Conservation (phyloP, 2,888 invertebrate species). For the Rhogogaster chlorosoma region DNA sequence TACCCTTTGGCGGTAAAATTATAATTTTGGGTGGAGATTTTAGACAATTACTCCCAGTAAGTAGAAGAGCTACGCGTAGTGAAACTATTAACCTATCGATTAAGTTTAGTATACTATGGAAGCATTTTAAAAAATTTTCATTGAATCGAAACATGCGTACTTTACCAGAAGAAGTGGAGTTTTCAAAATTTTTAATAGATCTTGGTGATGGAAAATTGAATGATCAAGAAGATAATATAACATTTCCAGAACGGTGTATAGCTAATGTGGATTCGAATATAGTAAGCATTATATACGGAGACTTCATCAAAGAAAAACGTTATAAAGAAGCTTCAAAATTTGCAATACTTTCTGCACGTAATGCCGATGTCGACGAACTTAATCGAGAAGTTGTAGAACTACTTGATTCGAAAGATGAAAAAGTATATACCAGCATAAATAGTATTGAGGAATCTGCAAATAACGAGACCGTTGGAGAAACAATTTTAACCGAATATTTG, state of each 20-base stretch:
- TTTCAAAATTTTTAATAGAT: slow-evolving; percentile 44
- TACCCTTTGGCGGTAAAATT: background rate
- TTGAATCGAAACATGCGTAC: slow-evolving; percentile 47
- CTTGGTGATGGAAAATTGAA: slow-evolving; percentile 39
- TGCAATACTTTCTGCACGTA: slow-evolving; percentile 48
- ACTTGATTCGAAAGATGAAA: slow-evolving; percentile 6
- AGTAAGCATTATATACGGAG: background rate
- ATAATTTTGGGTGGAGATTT: background rate
- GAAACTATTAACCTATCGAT: slow-evolving; percentile 30
- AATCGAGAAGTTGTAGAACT: slow-evolving; percentile 40
- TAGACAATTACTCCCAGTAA: slow-evolving; percentile 34
- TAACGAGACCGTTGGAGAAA: slow-evolving; percentile 9
- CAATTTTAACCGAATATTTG: slow-evolving; percentile 48
- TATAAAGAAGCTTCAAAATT: slow-evolving; percentile 34
- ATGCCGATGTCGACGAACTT: slow-evolving; percentile 44
- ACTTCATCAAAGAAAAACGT: background rate
- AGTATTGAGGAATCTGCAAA: slow-evolving; percentile 17
- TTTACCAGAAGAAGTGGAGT: slow-evolving; percentile 39
- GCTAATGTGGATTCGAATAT: background rate
- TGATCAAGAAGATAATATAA: slow-evolving; percentile 40
- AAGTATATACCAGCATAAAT: slow-evolving; percentile 39
- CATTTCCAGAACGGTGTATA: slow-evolving; percentile 42
- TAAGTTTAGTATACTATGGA: slow-evolving; percentile 31
- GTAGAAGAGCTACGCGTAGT: slow-evolving; percentile 13
- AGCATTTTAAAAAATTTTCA: slow-evolving; percentile 16